Percentiles rank a stretch among this genome's conserved stretches.
Evolutionary conservation across 2,888 invertebrate genomes (phyloP).

Genomic region (Agonopterix heracliana): DNA sequence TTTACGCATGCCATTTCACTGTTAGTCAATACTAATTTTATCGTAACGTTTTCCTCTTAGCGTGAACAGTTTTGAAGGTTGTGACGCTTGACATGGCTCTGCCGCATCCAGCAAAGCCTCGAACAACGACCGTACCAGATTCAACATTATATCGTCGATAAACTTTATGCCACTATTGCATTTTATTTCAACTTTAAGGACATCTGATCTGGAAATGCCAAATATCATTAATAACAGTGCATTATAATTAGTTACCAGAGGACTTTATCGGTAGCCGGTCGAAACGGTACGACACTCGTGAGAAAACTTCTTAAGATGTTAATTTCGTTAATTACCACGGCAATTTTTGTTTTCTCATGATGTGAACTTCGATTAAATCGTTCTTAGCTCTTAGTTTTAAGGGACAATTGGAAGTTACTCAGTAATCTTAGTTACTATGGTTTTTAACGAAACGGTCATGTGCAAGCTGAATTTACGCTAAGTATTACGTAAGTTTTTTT

Average conservation of each 20-base stretch:
- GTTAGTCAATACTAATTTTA: no score
- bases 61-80: not conserved
- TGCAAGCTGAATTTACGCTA: no score
- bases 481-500: no score
- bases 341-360: not conserved
- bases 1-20: no score
- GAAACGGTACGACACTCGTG: conserved; percentile 5
- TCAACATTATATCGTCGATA: conserved; percentile 35
- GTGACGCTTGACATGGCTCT: not conserved
- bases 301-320: conserved; percentile 3
- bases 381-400: no score
- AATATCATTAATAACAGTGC: conserved; percentile 23
- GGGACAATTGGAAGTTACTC: no score
- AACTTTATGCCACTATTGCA: conserved; percentile 36
- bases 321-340: no score
- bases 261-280: not conserved
- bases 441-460: not conserved
- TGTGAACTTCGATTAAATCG: not conserved
- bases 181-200: conserved; percentile 36
- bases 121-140: conserved; percentile 20
- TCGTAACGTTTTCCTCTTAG: no score
- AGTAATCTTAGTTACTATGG: no score
- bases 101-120: not conserved
- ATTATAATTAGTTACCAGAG: conserved; percentile 22
- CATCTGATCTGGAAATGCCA: conserved; percentile 15